Percentiles rank a stretch among this genome's conserved stretches.
These are phyloP conservation scores for Cosmorhoe ocellata DNA, from an alignment of 2,888 invertebrate genomes.

Conservation along the genomic window DNA sequence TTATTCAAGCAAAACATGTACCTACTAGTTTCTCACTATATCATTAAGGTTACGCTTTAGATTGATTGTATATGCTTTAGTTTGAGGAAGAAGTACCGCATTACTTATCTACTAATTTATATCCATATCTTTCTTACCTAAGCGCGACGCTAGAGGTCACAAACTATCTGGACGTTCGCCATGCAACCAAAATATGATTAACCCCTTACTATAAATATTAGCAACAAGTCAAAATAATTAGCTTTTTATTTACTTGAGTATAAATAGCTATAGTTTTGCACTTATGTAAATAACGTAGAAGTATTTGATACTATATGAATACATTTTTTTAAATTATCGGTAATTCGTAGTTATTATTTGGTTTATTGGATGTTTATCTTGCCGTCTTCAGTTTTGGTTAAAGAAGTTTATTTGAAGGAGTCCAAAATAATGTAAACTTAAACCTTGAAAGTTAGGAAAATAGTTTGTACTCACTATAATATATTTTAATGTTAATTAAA, in stretches of 20 bases:
- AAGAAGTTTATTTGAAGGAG: slow-evolving; percentile 1
- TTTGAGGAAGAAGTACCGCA: neutral
- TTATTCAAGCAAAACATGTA: neutral
- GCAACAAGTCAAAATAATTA: neutral
- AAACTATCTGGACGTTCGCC: neutral
- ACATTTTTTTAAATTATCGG: neutral
- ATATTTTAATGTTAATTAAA: slow-evolving; percentile 14
- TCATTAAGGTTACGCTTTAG: slow-evolving; percentile 1
- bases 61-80: neutral
- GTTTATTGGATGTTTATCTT: slow-evolving; percentile 13
- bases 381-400: slow-evolving; percentile 10
- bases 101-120: slow-evolving; percentile 1
- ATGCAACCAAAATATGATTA: neutral
- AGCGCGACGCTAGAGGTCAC: neutral
- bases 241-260: slow-evolving; percentile 11
- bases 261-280: neutral
- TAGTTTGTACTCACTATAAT: slow-evolving; percentile 10
- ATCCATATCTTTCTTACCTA: neutral
- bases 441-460: slow-evolving; percentile 6
- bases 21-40: neutral
- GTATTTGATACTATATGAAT: slow-evolving; percentile 8
- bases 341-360: slow-evolving; percentile 15
- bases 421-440: neutral
- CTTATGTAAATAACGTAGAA: slow-evolving; percentile 21
- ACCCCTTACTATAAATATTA: slow-evolving; percentile 1